Percentiles rank a stretch among this genome's conserved stretches.
Conservation (phyloP, 2,888 invertebrate genomes). For the Sarcophaga carnaria region DNA sequence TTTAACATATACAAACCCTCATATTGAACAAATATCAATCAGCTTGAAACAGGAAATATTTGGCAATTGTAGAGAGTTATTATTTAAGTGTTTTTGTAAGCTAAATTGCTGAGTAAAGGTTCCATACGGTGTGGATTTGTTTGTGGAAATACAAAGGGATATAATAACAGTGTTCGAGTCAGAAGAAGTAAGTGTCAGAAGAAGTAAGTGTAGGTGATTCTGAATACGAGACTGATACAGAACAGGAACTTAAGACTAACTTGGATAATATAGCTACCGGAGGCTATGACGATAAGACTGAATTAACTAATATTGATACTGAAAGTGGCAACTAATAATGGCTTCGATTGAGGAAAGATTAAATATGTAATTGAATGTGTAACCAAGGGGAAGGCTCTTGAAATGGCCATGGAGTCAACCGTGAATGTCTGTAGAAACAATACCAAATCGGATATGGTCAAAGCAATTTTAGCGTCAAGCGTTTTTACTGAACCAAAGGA, state of each 20-base stretch:
- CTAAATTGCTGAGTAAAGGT: slow-evolving; percentile 27
- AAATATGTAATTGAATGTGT: slow-evolving; percentile 15
- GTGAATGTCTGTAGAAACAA: slow-evolving; percentile 21
- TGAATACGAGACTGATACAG: slow-evolving; percentile 5
- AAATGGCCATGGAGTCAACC: slow-evolving; percentile 34
- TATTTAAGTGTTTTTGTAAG: slow-evolving; percentile 35
- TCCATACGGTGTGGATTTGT: slow-evolving; percentile 32
- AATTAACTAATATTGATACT: neutral
- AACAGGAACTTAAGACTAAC: neutral
- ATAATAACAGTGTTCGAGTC: slow-evolving; percentile 1
- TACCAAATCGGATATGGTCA: slow-evolving; percentile 16
- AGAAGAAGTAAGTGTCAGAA: neutral
- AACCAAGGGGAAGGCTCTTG: slow-evolving; percentile 4
- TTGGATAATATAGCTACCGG: neutral
- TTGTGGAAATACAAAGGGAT: slow-evolving; percentile 23
- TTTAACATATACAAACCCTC: neutral
- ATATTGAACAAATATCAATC: neutral
- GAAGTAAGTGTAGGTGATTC: neutral
- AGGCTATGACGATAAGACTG: too few relatives aligned
- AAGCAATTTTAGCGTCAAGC: slow-evolving; percentile 12
- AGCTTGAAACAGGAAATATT: neutral
- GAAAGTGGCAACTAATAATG: slow-evolving; percentile 7
- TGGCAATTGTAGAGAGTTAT: slow-evolving; percentile 24
- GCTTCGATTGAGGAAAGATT: slow-evolving; percentile 29
- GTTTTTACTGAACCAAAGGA: slow-evolving; percentile 18